Evolutionary conservation across 2,888 invertebrate species (phyloP).

Genomic region (Luffia ferchaultella): DNA sequence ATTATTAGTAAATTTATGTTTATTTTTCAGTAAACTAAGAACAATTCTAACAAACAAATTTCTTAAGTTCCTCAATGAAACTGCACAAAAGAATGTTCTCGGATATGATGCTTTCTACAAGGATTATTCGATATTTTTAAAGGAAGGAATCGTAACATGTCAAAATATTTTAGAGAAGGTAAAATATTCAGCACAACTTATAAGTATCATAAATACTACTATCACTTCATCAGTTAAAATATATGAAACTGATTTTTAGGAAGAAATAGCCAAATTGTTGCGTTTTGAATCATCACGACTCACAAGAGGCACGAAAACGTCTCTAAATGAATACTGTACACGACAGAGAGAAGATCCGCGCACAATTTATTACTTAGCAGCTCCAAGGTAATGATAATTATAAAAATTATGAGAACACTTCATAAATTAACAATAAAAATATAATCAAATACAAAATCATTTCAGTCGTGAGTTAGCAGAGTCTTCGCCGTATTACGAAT

Average conservation of each 20-base stretch:
- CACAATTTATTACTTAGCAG: conserved; percentile 91
- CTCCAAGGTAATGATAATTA: conserved; percentile 75
- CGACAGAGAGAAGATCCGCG: conserved; percentile 82
- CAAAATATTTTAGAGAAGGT: conserved; percentile 84
- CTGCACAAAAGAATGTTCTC: conserved; percentile 82
- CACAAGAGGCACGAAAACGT: conserved; percentile 74
- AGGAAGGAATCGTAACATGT: conserved; percentile 93
- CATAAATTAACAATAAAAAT: neutral
- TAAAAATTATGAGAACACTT: neutral
- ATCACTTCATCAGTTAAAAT: no score
- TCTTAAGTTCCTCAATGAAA: conserved; percentile 85
- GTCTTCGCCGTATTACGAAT: conserved; percentile 94
- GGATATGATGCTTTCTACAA: conserved; percentile 88
- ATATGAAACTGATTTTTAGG: conserved; percentile 57
- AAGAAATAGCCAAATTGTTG: conserved; percentile 88
- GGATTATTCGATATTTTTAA: conserved; percentile 92
- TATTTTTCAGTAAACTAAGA: conserved; percentile 72
- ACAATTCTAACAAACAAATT: conserved; percentile 85
- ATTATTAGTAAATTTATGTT: no score
- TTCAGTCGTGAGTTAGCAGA: conserved; percentile 90
- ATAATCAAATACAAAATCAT: conserved; percentile 11
- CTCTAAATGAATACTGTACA: conserved; percentile 81
- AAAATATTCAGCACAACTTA: no score
- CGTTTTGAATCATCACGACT: conserved; percentile 91
- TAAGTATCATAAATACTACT: no score